Conservation (phyloP, 1,140 invertebrate species). For the Nasonia vitripennis region DNA sequence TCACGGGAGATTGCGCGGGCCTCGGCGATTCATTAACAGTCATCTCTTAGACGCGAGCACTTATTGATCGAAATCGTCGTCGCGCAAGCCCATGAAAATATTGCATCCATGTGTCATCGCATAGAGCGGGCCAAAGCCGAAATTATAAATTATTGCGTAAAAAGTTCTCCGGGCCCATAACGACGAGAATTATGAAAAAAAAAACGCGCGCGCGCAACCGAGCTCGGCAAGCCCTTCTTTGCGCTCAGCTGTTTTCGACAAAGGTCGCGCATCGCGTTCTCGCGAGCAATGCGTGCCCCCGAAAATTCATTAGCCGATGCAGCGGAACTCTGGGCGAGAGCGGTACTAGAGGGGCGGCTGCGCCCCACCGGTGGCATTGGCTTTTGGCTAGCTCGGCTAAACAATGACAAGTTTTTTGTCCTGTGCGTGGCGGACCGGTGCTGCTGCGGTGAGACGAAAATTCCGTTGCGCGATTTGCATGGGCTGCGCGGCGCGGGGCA, state of each 20-base stretch:
- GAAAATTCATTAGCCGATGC: conserved; percentile 47
- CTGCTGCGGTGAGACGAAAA: conserved; percentile 39
- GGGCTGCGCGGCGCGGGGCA: conserved; percentile 3
- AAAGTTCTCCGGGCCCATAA: background rate
- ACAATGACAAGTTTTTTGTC: conserved; percentile 53
- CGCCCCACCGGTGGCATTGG: conserved; percentile 30
- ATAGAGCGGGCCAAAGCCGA: background rate
- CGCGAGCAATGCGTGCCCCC: background rate
- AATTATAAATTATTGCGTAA: no score
- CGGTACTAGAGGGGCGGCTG: conserved; percentile 20
- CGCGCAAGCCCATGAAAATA: no score
- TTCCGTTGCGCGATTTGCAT: conserved; percentile 56
- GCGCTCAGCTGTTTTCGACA: conserved; percentile 2
- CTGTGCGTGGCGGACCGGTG: background rate
- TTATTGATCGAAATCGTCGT: no score
- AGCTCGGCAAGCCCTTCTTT: background rate
- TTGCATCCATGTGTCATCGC: no score
- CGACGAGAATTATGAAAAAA: background rate
- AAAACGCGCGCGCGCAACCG: no score
- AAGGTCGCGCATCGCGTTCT: background rate
- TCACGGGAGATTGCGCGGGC: conserved; percentile 53
- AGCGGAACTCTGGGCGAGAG: background rate
- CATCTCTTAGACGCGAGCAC: background rate
- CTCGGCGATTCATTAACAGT: background rate
- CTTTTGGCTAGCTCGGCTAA: conserved; percentile 51